Evolutionary conservation across 2,888 invertebrate genomes (phyloP).

Genomic region (Helobdella robusta): DNA sequence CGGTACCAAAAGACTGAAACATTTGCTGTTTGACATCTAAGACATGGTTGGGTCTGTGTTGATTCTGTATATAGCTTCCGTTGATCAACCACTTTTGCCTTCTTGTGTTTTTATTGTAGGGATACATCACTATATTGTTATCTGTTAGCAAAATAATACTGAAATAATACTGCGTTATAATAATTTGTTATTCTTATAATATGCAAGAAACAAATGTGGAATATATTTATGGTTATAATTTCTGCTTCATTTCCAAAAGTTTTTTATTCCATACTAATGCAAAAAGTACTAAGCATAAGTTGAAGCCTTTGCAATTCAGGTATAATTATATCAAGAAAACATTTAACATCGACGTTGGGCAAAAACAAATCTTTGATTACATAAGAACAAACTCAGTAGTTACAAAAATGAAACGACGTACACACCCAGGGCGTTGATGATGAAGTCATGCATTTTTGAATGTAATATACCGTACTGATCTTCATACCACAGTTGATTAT

Average conservation of each 20-base stretch:
- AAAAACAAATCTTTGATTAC: too few species aligned
- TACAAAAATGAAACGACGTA: too few species aligned
- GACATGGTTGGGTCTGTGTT: conserved; percentile 15
- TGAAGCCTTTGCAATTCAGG: too few species aligned
- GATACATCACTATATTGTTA: conserved; percentile 21
- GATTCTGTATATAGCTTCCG: conserved; percentile 24
- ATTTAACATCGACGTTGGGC: too few species aligned
- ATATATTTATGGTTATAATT: too few species aligned
- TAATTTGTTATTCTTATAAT: background rate
- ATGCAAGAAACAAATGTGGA: too few species aligned
- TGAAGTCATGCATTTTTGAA: conserved; percentile 29
- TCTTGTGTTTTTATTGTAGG: conserved; percentile 19
- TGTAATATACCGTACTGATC: conserved; percentile 28
- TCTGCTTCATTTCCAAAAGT: too few species aligned
- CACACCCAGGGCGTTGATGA: conserved; percentile 25
- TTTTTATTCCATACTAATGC: too few species aligned
- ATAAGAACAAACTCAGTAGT: too few species aligned
- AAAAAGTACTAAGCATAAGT: too few species aligned
- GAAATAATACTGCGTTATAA: background rate
- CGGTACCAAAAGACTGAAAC: background rate
- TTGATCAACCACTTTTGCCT: conserved; percentile 24
- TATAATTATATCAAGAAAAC: too few species aligned
- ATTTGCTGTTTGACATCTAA: conserved; percentile 19
- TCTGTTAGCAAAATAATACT: conserved; percentile 1
- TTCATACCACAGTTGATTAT: conserved; percentile 32